phyloP scores from a whole-genome alignment of 2,888 invertebrate species.

The Melinaea menophilus region DNA sequence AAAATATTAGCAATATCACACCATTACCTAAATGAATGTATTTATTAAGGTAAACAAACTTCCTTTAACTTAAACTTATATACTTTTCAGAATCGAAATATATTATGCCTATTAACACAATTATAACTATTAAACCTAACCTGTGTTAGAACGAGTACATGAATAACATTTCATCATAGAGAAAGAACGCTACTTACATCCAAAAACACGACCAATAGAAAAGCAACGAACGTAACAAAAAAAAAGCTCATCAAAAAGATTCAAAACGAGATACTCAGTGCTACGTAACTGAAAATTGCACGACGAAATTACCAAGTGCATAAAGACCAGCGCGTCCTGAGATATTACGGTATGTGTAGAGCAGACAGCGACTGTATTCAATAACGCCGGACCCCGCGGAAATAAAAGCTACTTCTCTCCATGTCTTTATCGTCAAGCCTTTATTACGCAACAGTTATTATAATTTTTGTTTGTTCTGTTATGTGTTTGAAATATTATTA shows the following conservation, averaged over 20 bases:
- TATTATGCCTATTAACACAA: too few species aligned
- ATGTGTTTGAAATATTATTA: too few species aligned
- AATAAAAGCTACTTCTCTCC: slow-evolving; percentile 24
- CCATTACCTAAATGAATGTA: too few species aligned
- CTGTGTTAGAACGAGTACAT: too few species aligned
- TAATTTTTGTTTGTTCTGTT: slow-evolving; percentile 11
- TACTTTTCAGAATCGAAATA: too few species aligned
- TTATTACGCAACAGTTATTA: slow-evolving; percentile 12
- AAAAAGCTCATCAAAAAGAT: slow-evolving; percentile 5
- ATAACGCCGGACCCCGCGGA: slow-evolving; percentile 20
- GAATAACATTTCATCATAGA: too few species aligned
- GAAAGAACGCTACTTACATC: background rate
- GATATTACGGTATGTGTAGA: slow-evolving; percentile 21
- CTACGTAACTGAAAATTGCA: slow-evolving; percentile 5
- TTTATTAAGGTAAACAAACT: too few species aligned
- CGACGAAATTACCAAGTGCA: slow-evolving; percentile 4
- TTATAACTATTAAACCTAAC: too few species aligned
- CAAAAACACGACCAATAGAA: background rate
- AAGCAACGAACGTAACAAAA: slow-evolving; percentile 1
- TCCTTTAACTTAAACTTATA: too few species aligned
- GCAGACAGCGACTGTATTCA: slow-evolving; percentile 23
- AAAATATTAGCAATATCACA: too few species aligned
- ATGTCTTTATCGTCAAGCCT: slow-evolving; percentile 17
- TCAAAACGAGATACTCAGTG: background rate
- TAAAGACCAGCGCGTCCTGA: slow-evolving; percentile 16